phyloP scores from a whole-genome alignment of 2,113 vertebrate genomes.

The Oophaga pumilio region DNA sequence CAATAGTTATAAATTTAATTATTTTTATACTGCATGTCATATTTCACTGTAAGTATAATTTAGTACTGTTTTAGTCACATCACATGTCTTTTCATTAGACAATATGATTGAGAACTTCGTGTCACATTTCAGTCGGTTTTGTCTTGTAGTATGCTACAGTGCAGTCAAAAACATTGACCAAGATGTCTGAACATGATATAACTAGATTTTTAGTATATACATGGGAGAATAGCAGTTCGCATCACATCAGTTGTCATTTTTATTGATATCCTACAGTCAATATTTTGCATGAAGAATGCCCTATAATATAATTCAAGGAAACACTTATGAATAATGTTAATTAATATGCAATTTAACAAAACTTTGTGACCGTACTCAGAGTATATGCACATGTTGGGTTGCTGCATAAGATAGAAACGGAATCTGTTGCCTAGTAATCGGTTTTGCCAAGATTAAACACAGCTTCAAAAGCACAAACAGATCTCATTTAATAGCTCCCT shows the following conservation, averaged over 20 bases:
- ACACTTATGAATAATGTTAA: background rate
- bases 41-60: too few species aligned
- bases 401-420: constrained; percentile 66
- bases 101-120: too few species aligned
- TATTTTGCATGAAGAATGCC: background rate
- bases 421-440: constrained; percentile 80
- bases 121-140: too few species aligned
- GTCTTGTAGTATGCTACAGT: too few species aligned
- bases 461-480: constrained; percentile 80
- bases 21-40: too few species aligned
- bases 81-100: too few species aligned
- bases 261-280: background rate
- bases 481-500: constrained; percentile 72
- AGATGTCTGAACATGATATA: too few species aligned
- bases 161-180: too few species aligned
- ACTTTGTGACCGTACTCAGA: background rate
- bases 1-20: too few species aligned
- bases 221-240: too few species aligned
- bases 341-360: background rate
- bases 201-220: too few species aligned
- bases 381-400: background rate
- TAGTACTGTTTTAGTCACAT: too few species aligned
- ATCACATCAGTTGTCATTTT: background rate
- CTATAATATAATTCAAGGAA: background rate
- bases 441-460: constrained; percentile 73